phyloP scores from a whole-genome alignment of 2,113 vertebrate genomes.

The Gymnogyps californianus region DNA sequence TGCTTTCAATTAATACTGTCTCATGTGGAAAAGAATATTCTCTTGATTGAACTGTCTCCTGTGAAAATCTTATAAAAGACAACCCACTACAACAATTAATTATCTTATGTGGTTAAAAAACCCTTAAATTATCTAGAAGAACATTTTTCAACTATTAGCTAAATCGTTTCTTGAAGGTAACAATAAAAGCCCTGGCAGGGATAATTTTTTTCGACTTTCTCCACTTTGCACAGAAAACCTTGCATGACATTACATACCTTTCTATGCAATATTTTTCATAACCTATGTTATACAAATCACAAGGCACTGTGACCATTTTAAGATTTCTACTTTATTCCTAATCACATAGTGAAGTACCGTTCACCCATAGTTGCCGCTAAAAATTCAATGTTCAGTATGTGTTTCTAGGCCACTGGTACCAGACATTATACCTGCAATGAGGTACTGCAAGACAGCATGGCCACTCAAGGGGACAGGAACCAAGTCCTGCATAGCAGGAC shows the following conservation, averaged over 20 bases:
- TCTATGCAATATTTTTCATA: neutral
- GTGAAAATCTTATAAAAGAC: neutral
- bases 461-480: neutral
- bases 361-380: neutral
- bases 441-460: neutral
- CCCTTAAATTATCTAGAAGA: neutral
- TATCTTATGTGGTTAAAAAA: neutral
- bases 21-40: neutral
- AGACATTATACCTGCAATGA: neutral
- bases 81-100: neutral
- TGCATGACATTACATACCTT: neutral
- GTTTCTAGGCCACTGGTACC: neutral
- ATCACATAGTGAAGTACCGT: neutral
- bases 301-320: neutral
- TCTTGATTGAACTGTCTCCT: neutral
- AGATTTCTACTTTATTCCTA: neutral
- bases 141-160: neutral
- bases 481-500: neutral
- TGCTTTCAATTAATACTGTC: neutral
- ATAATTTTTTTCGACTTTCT: neutral
- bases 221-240: neutral
- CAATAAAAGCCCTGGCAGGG: neutral
- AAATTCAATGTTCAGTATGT: neutral
- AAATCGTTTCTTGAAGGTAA: neutral
- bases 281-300: neutral